Conservation (phyloP, 2,113 vertebrate genomes). For the Cepphus grylle region DNA sequence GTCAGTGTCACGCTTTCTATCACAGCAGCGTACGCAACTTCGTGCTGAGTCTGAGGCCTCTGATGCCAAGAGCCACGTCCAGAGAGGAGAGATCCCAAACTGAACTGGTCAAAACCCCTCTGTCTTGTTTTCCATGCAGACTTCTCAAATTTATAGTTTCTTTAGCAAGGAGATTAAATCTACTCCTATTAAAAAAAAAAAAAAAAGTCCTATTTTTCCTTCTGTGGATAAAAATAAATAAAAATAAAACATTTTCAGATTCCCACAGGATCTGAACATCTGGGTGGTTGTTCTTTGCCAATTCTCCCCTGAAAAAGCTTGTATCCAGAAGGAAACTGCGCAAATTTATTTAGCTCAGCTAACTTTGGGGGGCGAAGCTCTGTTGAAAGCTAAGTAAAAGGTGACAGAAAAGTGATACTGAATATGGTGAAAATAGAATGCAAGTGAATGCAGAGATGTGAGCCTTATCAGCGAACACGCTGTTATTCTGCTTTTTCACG, state of each 20-base stretch:
- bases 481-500: fast-evolving
- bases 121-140: not conserved
- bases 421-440: not conserved
- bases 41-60: not conserved
- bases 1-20: fast-evolving
- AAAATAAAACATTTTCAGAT: not conserved
- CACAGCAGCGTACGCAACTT: fast-evolving
- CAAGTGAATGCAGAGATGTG: not conserved
- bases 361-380: not conserved
- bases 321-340: not conserved
- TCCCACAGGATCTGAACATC: not conserved
- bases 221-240: not conserved
- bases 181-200: not conserved
- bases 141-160: not conserved
- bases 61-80: not conserved
- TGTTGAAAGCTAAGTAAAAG: not conserved
- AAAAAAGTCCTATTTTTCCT: not conserved
- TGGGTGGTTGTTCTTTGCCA: not conserved
- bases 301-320: not conserved
- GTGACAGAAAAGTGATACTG: not conserved
- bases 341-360: not conserved
- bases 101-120: not conserved
- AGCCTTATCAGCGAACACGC: fast-evolving
- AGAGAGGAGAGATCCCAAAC: not conserved
- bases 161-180: not conserved